Base-by-base conservation (phyloP, 2,797 vertebrate species). In the Trematomus bernacchii region DNA sequence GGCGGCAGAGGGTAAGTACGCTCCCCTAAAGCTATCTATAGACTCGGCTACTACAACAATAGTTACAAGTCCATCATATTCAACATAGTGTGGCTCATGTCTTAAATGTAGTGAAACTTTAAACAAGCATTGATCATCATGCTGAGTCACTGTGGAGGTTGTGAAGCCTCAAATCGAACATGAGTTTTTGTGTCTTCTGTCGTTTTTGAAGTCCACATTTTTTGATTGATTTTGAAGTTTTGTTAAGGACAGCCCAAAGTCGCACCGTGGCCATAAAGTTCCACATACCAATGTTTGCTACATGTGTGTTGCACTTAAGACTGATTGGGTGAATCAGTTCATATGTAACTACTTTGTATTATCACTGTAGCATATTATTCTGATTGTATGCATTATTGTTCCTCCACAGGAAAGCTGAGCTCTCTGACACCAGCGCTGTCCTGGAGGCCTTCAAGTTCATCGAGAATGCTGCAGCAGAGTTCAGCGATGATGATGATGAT, bases 361-460 rank as follows among this genome's bases (percentile, higher is more conserved):
- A 46, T 42, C 54, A n/a, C 37, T 64, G 23, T 9, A n/a, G 13
- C 61, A 37, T 50, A 11, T 15, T n/a, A 19, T 58, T 33, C 13
- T 46, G n/a, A n/a, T 27, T 21, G 33, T 3, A 11, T 44, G 5
- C 50, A 1, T 76, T 3, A 16, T 33, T 82, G 19, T 73, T 44
- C 55, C 8, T 48, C 23, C 73, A 72, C 89, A 99, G 98, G 90
- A 99, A 98, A 94, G 94, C 96, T 2, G 97, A 99, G 91, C 94
- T 97, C 90, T 97, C 97, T 16, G 98, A 99, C 88, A 96, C 96
- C 0, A 93, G 91, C 0, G 96, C 97, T 6, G 97, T 99, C 16
- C 94, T 99, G 91, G 98, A 99, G 91, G 97, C 97, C 80, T 99
- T 99, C 92, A 99, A 97, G 89, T 99, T 99, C 92, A 97, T 99